Evolutionary conservation across 1,140 invertebrate species (phyloP).

Genomic region (Drosophila kanapiae): DNA sequence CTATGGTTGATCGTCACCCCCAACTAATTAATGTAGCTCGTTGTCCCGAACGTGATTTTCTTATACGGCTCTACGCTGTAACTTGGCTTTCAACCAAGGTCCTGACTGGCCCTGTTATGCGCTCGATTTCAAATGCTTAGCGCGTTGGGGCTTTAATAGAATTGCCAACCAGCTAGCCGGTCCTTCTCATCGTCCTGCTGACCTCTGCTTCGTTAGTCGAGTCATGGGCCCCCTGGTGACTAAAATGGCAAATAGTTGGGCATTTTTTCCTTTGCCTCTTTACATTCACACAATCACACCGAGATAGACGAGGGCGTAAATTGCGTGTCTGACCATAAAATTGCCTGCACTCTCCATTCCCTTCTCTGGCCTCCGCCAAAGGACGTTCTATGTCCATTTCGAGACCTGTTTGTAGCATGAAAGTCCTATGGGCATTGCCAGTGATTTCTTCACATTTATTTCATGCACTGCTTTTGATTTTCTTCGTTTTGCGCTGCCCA

Average conservation of each 20-base stretch:
- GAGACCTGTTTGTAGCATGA: conserved; percentile 59
- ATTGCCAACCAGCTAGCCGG: conserved; percentile 51
- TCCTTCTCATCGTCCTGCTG: conserved; percentile 23
- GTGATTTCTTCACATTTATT: conserved; percentile 80
- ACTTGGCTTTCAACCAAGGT: conserved; percentile 19
- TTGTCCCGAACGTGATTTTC: conserved; percentile 2
- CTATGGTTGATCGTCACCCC: not conserved
- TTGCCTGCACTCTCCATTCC: conserved; percentile 47
- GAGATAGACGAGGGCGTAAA: conserved; percentile 60
- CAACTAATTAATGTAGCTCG: not conserved
- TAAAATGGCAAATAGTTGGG: conserved; percentile 78
- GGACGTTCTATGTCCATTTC: conserved; percentile 67
- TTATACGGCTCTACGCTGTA: not conserved
- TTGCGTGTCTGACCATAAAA: conserved; percentile 80
- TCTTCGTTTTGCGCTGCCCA: conserved; percentile 11
- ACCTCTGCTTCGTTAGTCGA: conserved; percentile 12
- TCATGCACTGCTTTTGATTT: conserved; percentile 65
- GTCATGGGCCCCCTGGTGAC: conserved; percentile 57
- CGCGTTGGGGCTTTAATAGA: conserved; percentile 73
- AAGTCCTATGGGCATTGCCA: conserved; percentile 75
- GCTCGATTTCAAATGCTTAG: conserved; percentile 60
- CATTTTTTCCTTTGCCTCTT: conserved; percentile 73
- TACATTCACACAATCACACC: conserved; percentile 58
- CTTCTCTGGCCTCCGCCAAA: conserved; percentile 31
- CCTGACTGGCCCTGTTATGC: conserved; percentile 29